Evolutionary conservation across 2,888 invertebrate genomes (phyloP), one percentile per base, ranked within the genome.

Genomic region (Philopedon plagiatum): DNA sequence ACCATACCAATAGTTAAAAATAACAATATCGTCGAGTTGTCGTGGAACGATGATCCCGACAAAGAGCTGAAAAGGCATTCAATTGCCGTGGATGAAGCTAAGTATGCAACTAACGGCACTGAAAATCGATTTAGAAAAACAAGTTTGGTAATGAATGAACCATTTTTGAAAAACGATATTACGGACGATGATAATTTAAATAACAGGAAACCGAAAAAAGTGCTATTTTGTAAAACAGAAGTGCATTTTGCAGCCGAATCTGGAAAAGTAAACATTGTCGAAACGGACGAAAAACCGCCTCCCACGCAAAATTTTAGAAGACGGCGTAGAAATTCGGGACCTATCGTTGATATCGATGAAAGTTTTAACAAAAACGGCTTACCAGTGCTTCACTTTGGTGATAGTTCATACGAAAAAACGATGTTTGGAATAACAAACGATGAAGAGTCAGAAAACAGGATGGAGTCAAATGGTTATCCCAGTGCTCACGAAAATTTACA

Each of bases 211-310:
- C 86, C 88, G 1, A 94, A 94, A 83, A 93, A 90, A 84, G 95
- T 95, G 0, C 94, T 92, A 80, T 95, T 95, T 84, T 94, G 94
- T 82, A 95, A 95, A 86, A 95, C 95, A 0, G 95, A 95, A 86
- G 91, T 95, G 23, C 95, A 95, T 84, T 95, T 95, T 83, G 92
- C 94, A 0, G 93, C 94, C 13, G 95, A 95, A 82, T 93, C 94
- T 0, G 95, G 95, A 0, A 91, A 91, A 79, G 93, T 95, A 0
- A 94, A 95, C 81, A 94, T 95, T 70, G 94, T 95, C 32, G 94
- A 94, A 81, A 95, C 95, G 0, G 94, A 94, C 84, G 94, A 93
- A 75, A 95, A 95, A 83, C 95, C 95, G 49, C 94, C 94, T 8
- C 94, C 95, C 4, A 92, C 93, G 0, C 93, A 92, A 81, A 92